These are phyloP conservation scores for Lonchura striata DNA, from an alignment of 2,113 vertebrate species.

Conservation along the genomic window DNA sequence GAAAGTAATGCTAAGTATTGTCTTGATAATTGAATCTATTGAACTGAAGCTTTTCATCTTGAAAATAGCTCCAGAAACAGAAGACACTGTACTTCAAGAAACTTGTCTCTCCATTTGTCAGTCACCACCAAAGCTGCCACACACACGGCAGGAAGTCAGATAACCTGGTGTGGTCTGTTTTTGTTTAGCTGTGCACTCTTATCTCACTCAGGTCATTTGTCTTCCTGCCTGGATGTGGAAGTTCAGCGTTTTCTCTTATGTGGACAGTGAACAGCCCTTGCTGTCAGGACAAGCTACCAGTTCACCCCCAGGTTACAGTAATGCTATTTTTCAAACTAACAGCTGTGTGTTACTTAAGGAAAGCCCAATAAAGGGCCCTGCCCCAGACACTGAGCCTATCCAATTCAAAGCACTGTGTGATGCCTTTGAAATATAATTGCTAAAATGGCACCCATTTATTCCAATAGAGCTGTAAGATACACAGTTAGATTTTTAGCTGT, in stretches of 20 bases:
- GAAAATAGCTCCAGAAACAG: neutral
- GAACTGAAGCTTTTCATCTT: neutral
- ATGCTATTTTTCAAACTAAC: neutral
- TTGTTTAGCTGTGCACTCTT: neutral
- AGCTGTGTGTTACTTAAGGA: neutral
- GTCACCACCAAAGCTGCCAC: neutral
- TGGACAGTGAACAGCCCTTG: neutral
- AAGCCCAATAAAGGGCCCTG: neutral
- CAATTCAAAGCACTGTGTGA: neutral
- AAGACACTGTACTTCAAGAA: neutral
- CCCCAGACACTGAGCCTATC: neutral
- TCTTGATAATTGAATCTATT: neutral
- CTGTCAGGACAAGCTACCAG: neutral
- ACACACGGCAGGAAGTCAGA: neutral
- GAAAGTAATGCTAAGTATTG: neutral
- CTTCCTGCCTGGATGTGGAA: neutral
- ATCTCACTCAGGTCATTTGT: rapidly evolving
- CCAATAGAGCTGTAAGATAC: neutral
- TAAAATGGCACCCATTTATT: conserved; percentile 2
- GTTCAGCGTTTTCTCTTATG: rapidly evolving
- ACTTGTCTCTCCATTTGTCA: neutral
- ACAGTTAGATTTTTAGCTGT: neutral
- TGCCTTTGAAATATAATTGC: conserved; percentile 1
- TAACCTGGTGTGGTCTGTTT: neutral
- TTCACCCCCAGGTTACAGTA: neutral